Base-by-base conservation (phyloP, 2,888 invertebrate species). In the Penaeus monodon region DNA sequence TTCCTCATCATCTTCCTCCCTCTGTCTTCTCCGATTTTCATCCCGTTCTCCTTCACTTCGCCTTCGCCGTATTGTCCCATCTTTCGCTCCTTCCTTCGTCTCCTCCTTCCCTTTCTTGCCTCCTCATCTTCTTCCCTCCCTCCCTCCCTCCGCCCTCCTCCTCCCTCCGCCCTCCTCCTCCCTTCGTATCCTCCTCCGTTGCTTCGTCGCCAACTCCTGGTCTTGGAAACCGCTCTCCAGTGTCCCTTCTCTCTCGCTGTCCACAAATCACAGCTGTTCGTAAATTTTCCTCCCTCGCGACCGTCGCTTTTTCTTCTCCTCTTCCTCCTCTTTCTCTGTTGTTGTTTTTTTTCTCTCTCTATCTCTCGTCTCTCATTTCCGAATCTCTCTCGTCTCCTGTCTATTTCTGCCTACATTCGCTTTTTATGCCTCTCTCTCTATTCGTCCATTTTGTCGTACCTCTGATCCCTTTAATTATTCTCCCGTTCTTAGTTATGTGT, bases 261-360 rank as follows among this genome's bases (percentile, higher is more conserved):
- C 44, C 38, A 66, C 66, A 66, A 24, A 66, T n/a, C 66, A 66
- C 66, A 66, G 27, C 66, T 29, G 49, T 10, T 76, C 24, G 27
- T 44, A 44, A 27, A 73, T 73, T 33, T 27, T 33, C 73, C 33
- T 33, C 7, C 73, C 73, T 33, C 3, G 20, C 8, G 73, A 33
- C 20, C 38, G 38, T 73, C 73, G n/a, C 20, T 73, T 14, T 73
- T 6, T 6, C 38, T 27, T 73, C 20, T 73, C 38, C 38, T 6
- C 29, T 20, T 73, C 0, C 29, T 27, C 38, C 33, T 29, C 22
- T 38, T 12, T 73, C 73, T 73, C n/a, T 70, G 2, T 70, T 29
- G 12, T 3, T 27, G 29, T 70, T 29, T 70, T 29, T 73, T 29
- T 73, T 73, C 73, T 73, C 73, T 73, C 73, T 73, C 73, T 73